Conservation (phyloP, 1,140 invertebrate species). For the Rhagoletis pomonella region DNA sequence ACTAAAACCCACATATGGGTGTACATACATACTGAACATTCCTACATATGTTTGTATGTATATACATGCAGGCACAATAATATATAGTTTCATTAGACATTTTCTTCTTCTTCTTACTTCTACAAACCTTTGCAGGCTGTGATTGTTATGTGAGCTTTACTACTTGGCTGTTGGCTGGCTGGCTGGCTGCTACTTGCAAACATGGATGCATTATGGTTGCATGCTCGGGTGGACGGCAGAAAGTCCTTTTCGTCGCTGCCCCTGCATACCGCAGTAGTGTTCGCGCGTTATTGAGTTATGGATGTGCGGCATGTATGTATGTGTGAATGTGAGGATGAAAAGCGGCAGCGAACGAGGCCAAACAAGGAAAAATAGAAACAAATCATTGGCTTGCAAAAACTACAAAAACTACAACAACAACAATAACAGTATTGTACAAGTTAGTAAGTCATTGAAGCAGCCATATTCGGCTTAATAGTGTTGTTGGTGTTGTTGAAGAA, state of each 20-base stretch:
- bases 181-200: neutral
- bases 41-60: too few relatives aligned
- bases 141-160: constrained; percentile 58
- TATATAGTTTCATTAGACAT: constrained; percentile 71
- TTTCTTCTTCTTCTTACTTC: neutral
- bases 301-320: neutral
- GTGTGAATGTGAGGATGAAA: neutral
- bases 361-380: neutral
- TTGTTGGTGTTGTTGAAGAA: constrained; percentile 35
- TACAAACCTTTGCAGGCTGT: constrained; percentile 54
- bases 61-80: neutral
- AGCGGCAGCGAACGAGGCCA: neutral
- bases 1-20: neutral
- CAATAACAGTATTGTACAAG: neutral
- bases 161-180: constrained; percentile 62
- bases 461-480: neutral
- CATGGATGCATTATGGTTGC: neutral
- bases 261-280: neutral
- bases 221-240: constrained; percentile 4
- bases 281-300: constrained; percentile 44
- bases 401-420: neutral
- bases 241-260: constrained; percentile 23
- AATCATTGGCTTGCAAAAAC: neutral
- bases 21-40: neutral
- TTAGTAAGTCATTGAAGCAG: neutral